These are phyloP conservation scores for Rhogogaster chlorosoma DNA, from an alignment of 2,888 invertebrate species.

Conservation along the genomic window DNA sequence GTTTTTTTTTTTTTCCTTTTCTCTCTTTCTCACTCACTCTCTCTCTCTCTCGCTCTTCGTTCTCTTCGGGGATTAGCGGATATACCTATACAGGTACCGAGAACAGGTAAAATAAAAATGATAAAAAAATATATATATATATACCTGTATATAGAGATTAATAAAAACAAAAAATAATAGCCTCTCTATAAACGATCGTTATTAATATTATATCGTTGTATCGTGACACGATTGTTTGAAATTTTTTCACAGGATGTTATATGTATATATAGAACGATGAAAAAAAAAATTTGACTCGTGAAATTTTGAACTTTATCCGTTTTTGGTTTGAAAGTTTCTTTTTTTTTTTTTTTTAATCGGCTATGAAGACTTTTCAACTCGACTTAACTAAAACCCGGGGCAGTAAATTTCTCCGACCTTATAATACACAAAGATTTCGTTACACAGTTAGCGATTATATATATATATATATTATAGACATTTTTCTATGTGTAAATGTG, in stretches of 20 bases:
- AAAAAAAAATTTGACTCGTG: no score
- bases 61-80: background rate
- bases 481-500: background rate
- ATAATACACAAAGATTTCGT: background rate
- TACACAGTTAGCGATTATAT: background rate
- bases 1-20: conserved; percentile 6
- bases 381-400: background rate
- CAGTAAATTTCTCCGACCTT: background rate
- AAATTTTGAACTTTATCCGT: no score
- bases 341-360: no score
- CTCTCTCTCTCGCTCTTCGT: background rate
- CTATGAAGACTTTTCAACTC: background rate
- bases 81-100: background rate
- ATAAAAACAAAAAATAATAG: no score
- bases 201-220: no score
- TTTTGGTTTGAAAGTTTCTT: no score
- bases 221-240: no score
- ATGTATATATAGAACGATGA: no score
- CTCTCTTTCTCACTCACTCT: background rate
- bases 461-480: background rate
- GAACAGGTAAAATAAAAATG: background rate
- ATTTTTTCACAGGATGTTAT: no score
- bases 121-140: no score
- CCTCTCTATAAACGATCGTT: no score
- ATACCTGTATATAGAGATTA: no score